Base-by-base conservation (phyloP, 2,888 invertebrate species). In the Epinotia ramella region DNA sequence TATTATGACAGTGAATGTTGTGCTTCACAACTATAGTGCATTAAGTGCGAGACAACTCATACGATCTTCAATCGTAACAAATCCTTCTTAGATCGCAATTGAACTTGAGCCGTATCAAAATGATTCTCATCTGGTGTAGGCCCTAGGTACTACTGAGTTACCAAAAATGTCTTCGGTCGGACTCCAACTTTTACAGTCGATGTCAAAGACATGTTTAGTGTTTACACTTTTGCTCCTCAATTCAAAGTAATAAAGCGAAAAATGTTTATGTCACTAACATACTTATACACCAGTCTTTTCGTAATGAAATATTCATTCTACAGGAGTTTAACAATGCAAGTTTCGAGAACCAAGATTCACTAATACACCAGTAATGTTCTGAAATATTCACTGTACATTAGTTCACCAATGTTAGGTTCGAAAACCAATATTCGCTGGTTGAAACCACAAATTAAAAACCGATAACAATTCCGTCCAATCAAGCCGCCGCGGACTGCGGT, bases 381-480 rank as follows among this genome's bases (percentile, higher is more conserved):
- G 57, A 20, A 20, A 20, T 20, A 20, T 57, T 3, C 57, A 57
- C 20, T 20, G 12, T 20, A 57, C 20, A 11, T 11, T 11, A n/a
- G 9, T 20, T 20, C 24, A 18, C 7, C 56, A 59, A 49, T 67
- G 28, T 53, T n/a, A 63, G 53, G 53, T 20, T 64, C 13, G 40
- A 64, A 33, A 53, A 18, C 3, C 24, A 24, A 72, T 56, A 16
- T 44, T 56, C 12, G 64, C 64, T 49, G 46, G 33, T 70, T 64
- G 13, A 40, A 70, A 65, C 69, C 59, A 65, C 40, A 65, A 65
- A 65, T 73, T 16, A 49, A 67, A 73, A 70, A 18, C 44, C 70
- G 53, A 75, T 75, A 60, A 59, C 49, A 64, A 74, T 74, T 74
- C 16, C 40, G 20, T 18, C 63, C 74, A 70, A 74, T 74, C 57